Conservation (phyloP, 2,888 invertebrate genomes). For the Tinea pellionella region DNA sequence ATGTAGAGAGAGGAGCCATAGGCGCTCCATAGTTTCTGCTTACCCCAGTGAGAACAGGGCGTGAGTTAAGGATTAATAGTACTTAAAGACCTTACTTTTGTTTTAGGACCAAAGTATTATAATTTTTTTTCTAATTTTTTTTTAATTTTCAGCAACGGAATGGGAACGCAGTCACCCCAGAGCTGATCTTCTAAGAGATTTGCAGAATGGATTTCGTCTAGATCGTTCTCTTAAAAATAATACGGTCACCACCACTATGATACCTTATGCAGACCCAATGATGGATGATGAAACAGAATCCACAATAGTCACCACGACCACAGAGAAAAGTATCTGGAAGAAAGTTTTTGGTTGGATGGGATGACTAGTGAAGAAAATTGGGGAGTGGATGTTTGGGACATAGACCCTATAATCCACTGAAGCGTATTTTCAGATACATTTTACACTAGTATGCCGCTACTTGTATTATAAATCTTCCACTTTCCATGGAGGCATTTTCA, state of each 20-base stretch:
- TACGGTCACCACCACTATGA: conserved; percentile 16
- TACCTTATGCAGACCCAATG: conserved; percentile 34
- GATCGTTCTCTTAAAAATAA: conserved; percentile 19
- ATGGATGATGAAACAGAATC: not conserved
- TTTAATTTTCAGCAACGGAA: conserved; percentile 31
- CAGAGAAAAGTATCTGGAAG: conserved; percentile 27
- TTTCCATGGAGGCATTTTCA: too few species aligned
- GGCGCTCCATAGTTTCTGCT: too few species aligned
- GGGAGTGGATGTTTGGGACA: not conserved
- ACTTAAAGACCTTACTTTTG: too few species aligned
- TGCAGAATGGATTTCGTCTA: conserved; percentile 35
- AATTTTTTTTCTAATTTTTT: too few species aligned
- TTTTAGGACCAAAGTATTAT: too few species aligned
- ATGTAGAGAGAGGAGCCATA: too few species aligned
- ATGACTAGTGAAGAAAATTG: not conserved
- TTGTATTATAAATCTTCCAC: too few species aligned
- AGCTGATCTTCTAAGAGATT: conserved; percentile 37
- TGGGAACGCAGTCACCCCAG: conserved; percentile 34
- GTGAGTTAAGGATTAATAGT: too few species aligned
- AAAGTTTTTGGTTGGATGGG: conserved; percentile 24
- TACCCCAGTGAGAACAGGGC: too few species aligned
- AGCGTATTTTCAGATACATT: too few species aligned
- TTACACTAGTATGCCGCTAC: too few species aligned
- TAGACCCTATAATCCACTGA: not conserved
- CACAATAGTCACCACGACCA: conserved; percentile 23